A percentile compares a stretch with the other conserved stretches of the same genome.
These are phyloP conservation scores for Ardeotis arabs DNA, from an alignment of 2,113 vertebrate genomes.

Conservation along the genomic window DNA sequence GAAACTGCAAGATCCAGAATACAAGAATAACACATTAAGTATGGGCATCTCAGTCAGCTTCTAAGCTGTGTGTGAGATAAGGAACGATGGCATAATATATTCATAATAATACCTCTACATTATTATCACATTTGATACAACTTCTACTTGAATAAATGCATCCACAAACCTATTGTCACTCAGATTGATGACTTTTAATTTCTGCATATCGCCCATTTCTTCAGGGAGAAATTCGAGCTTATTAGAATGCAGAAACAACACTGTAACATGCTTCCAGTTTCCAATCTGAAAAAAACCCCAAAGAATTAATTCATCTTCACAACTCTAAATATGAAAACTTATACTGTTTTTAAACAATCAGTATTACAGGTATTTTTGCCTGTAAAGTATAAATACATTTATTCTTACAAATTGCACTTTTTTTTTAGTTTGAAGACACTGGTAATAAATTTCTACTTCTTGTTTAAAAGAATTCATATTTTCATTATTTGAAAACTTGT, in stretches of 20 bases:
- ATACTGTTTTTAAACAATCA: background rate
- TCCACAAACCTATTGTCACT: conserved; percentile 95
- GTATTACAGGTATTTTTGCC: background rate
- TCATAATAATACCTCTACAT: background rate
- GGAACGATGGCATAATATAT: background rate
- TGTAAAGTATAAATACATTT: background rate
- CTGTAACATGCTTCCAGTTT: conserved; percentile 90
- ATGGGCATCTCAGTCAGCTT: background rate
- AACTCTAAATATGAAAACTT: background rate
- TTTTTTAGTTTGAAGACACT: background rate
- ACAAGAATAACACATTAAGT: background rate
- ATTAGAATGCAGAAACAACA: conserved; percentile 97
- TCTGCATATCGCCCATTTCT: conserved; percentile 98
- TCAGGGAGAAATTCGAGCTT: conserved; percentile 95
- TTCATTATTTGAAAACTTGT: background rate
- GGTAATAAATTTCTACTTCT: background rate
- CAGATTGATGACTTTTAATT: conserved; percentile 94
- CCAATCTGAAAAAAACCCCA: conserved; percentile 81
- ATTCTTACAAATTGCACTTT: background rate
- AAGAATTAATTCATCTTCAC: background rate
- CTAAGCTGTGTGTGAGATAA: background rate
- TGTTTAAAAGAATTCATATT: background rate
- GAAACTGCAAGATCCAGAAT: background rate
- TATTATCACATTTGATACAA: conserved; percentile 6
- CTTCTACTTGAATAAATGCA: conserved; percentile 14